phyloP scores from a whole-genome alignment of 2,113 vertebrate species.

The Rhineura floridana region DNA sequence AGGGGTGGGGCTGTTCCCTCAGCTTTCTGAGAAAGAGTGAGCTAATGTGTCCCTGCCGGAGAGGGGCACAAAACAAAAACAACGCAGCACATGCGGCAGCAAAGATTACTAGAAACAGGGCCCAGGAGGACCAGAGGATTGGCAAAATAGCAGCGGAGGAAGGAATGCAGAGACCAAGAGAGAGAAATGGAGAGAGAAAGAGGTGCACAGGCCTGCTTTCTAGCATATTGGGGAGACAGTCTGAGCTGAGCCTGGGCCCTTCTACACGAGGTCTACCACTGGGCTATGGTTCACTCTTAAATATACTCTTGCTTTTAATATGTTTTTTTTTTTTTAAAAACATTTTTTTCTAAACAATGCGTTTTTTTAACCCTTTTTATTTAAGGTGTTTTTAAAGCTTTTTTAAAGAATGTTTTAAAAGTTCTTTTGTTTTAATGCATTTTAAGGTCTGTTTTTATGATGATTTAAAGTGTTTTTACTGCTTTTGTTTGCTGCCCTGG shows the following conservation, averaged over 20 bases:
- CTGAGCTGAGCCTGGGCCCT: neutral
- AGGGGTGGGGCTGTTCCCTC: slow-evolving; percentile 36
- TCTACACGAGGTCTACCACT: neutral
- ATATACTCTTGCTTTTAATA: too few species aligned
- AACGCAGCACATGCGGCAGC: neutral
- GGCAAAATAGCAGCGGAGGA: neutral
- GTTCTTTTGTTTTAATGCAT: too few species aligned
- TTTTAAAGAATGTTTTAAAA: too few species aligned
- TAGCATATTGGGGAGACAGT: too few species aligned
- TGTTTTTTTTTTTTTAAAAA: too few species aligned
- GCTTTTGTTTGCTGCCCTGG: too few species aligned
- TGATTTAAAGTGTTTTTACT: too few species aligned
- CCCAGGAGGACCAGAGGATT: neutral
- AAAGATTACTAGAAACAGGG: neutral
- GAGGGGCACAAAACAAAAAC: slow-evolving; percentile 20
- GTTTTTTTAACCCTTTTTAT: too few species aligned
- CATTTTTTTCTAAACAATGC: too few species aligned
- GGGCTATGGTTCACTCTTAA: neutral
- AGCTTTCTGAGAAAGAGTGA: slow-evolving; percentile 35
- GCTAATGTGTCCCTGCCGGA: slow-evolving; percentile 10
- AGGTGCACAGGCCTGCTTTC: neutral
- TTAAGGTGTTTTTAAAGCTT: too few species aligned
- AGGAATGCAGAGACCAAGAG: too few species aligned
- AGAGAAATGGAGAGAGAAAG: neutral
- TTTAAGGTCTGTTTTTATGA: too few species aligned